Conservation (phyloP, 2,113 vertebrate species). For the Oryzias curvinotus region DNA sequence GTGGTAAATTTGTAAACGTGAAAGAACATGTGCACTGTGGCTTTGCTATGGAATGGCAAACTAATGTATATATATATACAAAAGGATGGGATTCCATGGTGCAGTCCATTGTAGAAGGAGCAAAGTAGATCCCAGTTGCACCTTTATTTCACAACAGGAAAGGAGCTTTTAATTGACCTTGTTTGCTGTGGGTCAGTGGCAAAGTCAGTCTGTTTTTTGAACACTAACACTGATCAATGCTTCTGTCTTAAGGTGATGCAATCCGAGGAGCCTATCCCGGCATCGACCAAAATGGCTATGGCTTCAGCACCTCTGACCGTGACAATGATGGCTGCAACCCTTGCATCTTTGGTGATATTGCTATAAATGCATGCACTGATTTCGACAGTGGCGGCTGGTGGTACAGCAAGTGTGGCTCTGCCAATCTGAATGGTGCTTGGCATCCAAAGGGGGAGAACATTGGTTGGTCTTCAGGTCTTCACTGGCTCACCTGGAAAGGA, state of each 20-base stretch:
- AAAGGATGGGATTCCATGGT: too few species aligned
- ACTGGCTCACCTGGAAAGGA: conserved; percentile 71
- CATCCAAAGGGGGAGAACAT: conserved; percentile 35
- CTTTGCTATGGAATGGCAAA: too few species aligned
- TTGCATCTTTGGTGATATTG: conserved; percentile 54
- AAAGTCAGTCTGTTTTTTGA: neutral
- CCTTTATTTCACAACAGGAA: too few species aligned
- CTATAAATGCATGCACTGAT: neutral
- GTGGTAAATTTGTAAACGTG: too few species aligned
- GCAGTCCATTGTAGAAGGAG: too few species aligned
- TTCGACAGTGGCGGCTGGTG: conserved; percentile 53
- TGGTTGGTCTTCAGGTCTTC: conserved; percentile 63
- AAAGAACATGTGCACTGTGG: too few species aligned
- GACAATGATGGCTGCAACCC: conserved; percentile 66
- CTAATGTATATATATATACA: too few species aligned
- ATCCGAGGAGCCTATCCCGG: conserved; percentile 44
- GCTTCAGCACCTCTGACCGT: conserved; percentile 67
- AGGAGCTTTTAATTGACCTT: too few species aligned
- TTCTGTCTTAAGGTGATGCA: conserved; percentile 51
- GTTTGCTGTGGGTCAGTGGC: neutral
- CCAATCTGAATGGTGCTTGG: conserved; percentile 59
- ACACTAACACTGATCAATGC: neutral
- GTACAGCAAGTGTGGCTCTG: conserved; percentile 70
- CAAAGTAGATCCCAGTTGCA: too few species aligned
- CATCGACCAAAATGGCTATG: neutral